Evolutionary conservation across 2,113 vertebrate genomes (phyloP).

Genomic region (Nothobranchius furzeri): DNA sequence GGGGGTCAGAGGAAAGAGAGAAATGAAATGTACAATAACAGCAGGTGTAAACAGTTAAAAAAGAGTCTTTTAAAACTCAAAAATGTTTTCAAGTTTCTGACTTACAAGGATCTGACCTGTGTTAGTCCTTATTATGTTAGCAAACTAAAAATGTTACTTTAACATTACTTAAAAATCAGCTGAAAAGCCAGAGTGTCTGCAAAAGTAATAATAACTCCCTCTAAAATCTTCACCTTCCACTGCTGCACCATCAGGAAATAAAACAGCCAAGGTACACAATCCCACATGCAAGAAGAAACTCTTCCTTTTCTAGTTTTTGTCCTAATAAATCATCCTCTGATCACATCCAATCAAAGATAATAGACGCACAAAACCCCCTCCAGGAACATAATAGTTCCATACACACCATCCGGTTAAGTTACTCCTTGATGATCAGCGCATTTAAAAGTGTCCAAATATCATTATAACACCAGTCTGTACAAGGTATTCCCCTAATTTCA

Average conservation of each 20-base stretch:
- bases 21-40: slow-evolving; percentile 11
- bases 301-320: slow-evolving; percentile 8
- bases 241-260: slow-evolving; percentile 38
- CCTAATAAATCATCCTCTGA: slow-evolving; percentile 8
- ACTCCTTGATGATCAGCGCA: slow-evolving; percentile 30
- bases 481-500: slow-evolving; percentile 17
- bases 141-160: slow-evolving; percentile 9
- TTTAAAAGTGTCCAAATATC: background rate
- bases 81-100: background rate
- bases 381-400: slow-evolving; percentile 1
- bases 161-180: slow-evolving; percentile 7
- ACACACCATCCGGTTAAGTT: background rate
- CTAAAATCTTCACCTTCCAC: slow-evolving; percentile 28
- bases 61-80: background rate
- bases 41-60: slow-evolving; percentile 36
- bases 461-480: slow-evolving; percentile 21
- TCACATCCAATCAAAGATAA: slow-evolving; percentile 24
- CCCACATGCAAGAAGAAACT: slow-evolving; percentile 13
- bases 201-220: slow-evolving; percentile 29
- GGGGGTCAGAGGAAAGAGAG: slow-evolving; percentile 15
- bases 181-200: slow-evolving; percentile 15
- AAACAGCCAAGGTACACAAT: slow-evolving; percentile 35
- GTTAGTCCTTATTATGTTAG: background rate
- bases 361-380: slow-evolving; percentile 9
- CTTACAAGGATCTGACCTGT: background rate